Percentiles rank a stretch among this genome's conserved stretches.
phyloP scores from a whole-genome alignment of 2,888 invertebrate species.

The Boloria euphrosyne region DNA sequence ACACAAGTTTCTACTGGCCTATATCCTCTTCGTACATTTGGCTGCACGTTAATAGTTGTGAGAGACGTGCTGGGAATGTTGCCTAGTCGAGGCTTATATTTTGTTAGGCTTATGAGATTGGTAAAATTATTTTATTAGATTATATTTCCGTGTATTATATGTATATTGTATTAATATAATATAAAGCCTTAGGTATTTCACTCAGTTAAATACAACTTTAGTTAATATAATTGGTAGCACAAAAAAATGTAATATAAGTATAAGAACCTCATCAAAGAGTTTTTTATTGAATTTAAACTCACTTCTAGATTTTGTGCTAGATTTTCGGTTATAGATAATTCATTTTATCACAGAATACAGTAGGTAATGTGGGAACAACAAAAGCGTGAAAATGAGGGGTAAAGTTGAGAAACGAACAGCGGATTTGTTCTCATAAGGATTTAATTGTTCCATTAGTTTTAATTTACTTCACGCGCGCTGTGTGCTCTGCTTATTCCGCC shows the following conservation, averaged over 20 bases:
- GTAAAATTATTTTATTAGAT: slow-evolving; percentile 23
- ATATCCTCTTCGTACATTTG: slow-evolving; percentile 29
- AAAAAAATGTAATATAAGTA: too few species aligned
- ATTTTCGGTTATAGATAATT: neutral
- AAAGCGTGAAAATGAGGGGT: neutral
- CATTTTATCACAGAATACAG: too few species aligned
- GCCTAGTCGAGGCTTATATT: slow-evolving; percentile 48
- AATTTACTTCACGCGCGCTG: slow-evolving; percentile 15
- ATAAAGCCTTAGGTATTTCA: too few species aligned
- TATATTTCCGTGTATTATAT: slow-evolving; percentile 12
- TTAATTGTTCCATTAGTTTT: slow-evolving; percentile 20
- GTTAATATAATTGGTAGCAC: too few species aligned
- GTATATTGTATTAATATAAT: neutral
- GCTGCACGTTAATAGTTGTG: slow-evolving; percentile 37
- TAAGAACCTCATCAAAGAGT: too few species aligned
- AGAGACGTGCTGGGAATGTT: slow-evolving; percentile 49
- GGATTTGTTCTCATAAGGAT: slow-evolving; percentile 21
- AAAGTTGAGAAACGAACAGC: slow-evolving; percentile 1
- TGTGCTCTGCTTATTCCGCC: neutral
- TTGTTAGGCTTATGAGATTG: slow-evolving; percentile 14
- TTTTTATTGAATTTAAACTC: too few species aligned
- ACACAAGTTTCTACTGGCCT: slow-evolving; percentile 32
- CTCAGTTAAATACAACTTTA: too few species aligned
- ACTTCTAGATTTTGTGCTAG: too few species aligned
- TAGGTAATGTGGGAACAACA: neutral